A percentile compares a stretch with the other conserved stretches of the same genome.
phyloP scores from a whole-genome alignment of 2,113 vertebrate genomes.

The Hemiscyllium ocellatum region DNA sequence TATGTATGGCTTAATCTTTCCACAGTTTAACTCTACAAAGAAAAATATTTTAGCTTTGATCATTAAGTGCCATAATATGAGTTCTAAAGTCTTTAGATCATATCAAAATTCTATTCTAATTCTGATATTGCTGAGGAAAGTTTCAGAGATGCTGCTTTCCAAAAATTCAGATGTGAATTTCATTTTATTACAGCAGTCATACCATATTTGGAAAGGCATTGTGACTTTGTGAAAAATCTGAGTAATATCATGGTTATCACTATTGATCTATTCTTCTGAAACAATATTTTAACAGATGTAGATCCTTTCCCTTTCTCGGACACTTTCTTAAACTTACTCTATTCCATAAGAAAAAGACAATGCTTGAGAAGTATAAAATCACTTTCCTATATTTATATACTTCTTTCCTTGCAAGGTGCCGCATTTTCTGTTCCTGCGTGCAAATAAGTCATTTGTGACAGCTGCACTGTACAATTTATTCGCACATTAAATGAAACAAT shows the following conservation, averaged over 20 bases:
- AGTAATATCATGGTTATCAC: not conserved
- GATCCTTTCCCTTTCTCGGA: not conserved
- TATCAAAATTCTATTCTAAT: not conserved
- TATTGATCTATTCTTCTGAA: not conserved
- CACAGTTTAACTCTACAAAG: not conserved
- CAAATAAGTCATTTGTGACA: not conserved
- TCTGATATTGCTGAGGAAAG: not conserved
- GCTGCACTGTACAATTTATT: not conserved
- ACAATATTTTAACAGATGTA: not conserved
- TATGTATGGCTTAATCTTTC: not conserved
- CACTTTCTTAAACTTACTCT: not conserved
- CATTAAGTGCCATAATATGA: not conserved
- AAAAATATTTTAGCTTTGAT: not conserved
- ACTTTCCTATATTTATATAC: not conserved
- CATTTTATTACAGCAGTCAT: not conserved
- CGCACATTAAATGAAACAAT: not conserved
- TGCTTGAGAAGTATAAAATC: not conserved
- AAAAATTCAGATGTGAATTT: not conserved
- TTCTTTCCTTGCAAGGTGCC: not conserved
- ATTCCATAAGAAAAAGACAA: not conserved
- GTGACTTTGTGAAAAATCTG: not conserved
- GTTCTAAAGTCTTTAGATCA: not conserved
- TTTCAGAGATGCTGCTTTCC: not conserved
- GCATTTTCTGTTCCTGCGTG: not conserved
- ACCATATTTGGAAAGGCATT: not conserved